Evolutionary conservation across 1,140 invertebrate genomes (phyloP), one percentile per base, ranked within the genome.

Genomic region (Rhopalosiphum padi): DNA sequence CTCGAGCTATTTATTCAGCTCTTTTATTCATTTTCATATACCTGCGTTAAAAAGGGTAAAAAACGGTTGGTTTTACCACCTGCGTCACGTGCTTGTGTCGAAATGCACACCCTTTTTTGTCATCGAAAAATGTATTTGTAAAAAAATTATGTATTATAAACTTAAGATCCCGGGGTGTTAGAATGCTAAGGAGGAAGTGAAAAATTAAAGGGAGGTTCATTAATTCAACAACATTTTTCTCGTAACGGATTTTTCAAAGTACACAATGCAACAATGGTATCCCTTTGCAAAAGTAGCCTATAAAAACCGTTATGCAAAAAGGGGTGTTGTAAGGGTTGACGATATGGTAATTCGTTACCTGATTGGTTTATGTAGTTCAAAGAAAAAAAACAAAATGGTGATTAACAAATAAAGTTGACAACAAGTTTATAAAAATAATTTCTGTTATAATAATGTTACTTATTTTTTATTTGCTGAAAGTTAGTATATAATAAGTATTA

Each of bases 271-370:
- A 92, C 37, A 41, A 86, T 48, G 48, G 9, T 6, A 43, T 86
- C 48, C 90, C 90, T 82, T 51, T 43, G 23, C 6, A 37, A 51
- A 86, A 53, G 23, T 46, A 55, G 25, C 91, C 91, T 93, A 93
- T 93, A 93, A 93, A 93, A 93, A 93, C 91, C 91, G 91, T 93
- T 93, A 93, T 93, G 91, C 91, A 93, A 93, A 93, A 93, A 86
- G 82, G 91, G 91, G 91, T 41, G 86, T 53, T 37, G 15, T 55
- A 86, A 93, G 91, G 91, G 91, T 93, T 93, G 48, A 90, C 11
- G 68, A 68, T 55, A 93, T 93, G 91, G 82, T 86, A 92, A 92
- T 92, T 83, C 68, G 48, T 55, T 55, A 55, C 48, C 91, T 37
- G 91, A 93, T 93, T 93, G 91, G 91, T 41, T 83, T 43, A 25